Percentiles rank a stretch among this genome's conserved stretches.
Conservation (phyloP, 2,113 vertebrate species). For the Paradisaea rubra region DNA sequence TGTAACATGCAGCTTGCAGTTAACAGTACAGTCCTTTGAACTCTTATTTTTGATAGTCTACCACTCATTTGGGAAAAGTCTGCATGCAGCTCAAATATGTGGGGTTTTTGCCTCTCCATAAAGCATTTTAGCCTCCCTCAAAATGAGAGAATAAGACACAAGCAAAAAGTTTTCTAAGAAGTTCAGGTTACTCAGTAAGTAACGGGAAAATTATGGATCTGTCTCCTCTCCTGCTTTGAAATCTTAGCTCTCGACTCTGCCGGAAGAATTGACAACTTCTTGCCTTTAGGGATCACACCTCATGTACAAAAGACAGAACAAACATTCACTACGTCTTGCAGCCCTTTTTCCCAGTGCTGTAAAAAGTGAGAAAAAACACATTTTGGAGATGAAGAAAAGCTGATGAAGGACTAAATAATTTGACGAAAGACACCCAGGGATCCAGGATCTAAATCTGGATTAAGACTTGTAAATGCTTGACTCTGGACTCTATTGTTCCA, state of each 20-base stretch:
- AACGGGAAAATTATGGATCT: background rate
- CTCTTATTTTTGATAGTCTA: background rate
- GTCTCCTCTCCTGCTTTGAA: background rate
- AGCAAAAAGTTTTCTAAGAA: background rate
- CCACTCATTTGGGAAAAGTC: background rate
- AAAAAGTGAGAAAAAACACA: background rate
- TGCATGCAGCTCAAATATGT: background rate
- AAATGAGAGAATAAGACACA: background rate
- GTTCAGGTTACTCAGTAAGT: background rate
- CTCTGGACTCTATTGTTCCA: background rate
- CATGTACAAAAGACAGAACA: background rate
- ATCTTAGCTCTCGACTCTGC: background rate
- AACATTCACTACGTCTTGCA: background rate
- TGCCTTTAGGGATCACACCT: background rate
- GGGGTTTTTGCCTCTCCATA: background rate
- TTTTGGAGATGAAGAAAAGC: background rate
- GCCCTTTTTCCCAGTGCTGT: background rate
- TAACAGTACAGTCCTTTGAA: background rate
- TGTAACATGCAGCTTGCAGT: background rate
- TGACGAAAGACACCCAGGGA: background rate
- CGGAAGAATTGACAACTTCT: background rate
- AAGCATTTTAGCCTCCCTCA: background rate
- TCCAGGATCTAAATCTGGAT: background rate
- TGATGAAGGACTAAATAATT: background rate
- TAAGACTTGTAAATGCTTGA: background rate